Evolutionary conservation across 2,888 invertebrate genomes (phyloP).

Genomic region (Hyppa rectilinea): DNA sequence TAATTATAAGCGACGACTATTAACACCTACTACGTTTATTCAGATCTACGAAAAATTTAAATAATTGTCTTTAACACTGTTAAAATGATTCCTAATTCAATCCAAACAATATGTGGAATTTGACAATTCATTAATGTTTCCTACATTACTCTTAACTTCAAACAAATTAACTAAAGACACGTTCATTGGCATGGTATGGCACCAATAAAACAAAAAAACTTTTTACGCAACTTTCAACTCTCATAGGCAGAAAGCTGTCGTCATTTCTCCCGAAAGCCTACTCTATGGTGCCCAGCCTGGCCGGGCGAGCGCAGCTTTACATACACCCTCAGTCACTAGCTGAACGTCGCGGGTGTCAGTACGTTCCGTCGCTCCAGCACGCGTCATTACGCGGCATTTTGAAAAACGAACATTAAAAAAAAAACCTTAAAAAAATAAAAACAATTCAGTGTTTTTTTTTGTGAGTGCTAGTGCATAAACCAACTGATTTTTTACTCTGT

Average conservation of each 20-base stretch:
- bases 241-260: constrained; percentile 40
- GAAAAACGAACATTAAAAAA: constrained; percentile 75
- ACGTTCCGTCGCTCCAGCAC: constrained; percentile 53
- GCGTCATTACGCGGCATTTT: constrained; percentile 74
- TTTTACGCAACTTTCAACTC: constrained; percentile 4
- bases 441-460: constrained; percentile 52
- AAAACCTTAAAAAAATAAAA: constrained; percentile 42
- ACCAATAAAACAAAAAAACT: neutral
- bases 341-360: constrained; percentile 69
- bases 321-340: constrained; percentile 86
- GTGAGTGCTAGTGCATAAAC: constrained; percentile 61
- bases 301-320: constrained; percentile 85
- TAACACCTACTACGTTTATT: neutral
- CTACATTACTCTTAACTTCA: neutral
- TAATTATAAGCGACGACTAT: neutral
- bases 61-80: neutral
- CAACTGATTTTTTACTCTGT: constrained; percentile 45
- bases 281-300: constrained; percentile 84
- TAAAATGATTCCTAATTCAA: neutral
- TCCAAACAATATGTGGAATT: neutral
- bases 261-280: constrained; percentile 63
- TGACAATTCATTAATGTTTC: neutral
- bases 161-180: neutral
- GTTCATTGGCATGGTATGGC: no score
- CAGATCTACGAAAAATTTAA: neutral